Percentiles rank a stretch among this genome's conserved stretches.
These are phyloP conservation scores for Anguilla obscura DNA, from an alignment of 2,797 vertebrate genomes.

Conservation along the genomic window DNA sequence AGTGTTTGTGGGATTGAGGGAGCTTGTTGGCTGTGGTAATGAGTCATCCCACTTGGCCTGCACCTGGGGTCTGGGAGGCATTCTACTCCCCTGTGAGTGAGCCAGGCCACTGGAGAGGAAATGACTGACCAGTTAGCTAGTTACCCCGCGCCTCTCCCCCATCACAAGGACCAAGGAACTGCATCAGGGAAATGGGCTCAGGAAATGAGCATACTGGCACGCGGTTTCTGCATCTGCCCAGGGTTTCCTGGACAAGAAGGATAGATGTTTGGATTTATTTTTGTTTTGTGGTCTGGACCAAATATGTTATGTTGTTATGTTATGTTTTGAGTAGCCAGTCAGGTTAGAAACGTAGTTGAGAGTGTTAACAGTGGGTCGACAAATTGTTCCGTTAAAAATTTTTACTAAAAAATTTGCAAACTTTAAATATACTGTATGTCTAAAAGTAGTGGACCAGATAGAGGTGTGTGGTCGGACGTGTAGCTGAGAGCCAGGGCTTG, in stretches of 20 bases:
- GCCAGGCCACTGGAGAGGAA: neutral
- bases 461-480: too few relatives aligned
- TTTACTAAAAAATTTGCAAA: too few relatives aligned
- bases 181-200: neutral
- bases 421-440: too few relatives aligned
- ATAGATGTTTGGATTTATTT: neutral
- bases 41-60: neutral
- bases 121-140: conserved; percentile 11
- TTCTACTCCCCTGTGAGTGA: neutral
- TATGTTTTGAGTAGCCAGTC: too few relatives aligned
- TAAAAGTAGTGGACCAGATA: too few relatives aligned
- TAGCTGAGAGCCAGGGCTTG: too few relatives aligned
- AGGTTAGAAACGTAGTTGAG: too few relatives aligned
- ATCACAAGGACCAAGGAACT: neutral
- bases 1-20: neutral
- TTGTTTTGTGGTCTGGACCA: neutral
- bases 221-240: neutral
- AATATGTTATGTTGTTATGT: neutral
- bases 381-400: too few relatives aligned
- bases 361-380: too few relatives aligned
- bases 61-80: neutral
- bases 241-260: neutral
- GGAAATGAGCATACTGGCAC: neutral
- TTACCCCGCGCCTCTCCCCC: neutral
- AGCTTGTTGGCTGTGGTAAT: conserved; percentile 7